Evolutionary conservation across 1,140 invertebrate genomes (phyloP).

Genomic region (Stegodyphus dumicola): DNA sequence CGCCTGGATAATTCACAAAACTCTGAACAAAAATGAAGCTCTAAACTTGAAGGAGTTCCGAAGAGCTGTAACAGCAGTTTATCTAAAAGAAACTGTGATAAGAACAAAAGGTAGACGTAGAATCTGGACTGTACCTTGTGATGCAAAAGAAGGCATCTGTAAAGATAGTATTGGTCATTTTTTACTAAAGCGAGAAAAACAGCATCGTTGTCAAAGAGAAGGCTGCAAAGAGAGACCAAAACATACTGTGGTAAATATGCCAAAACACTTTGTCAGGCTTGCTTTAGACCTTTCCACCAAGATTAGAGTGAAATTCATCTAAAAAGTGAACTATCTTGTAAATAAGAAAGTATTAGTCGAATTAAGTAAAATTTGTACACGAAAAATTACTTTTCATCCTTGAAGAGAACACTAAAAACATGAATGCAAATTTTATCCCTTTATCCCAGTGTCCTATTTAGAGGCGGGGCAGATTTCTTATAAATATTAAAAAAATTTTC

Average conservation of each 20-base stretch:
- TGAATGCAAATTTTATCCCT: background rate
- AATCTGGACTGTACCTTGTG: background rate
- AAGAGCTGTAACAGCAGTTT: constrained; percentile 8
- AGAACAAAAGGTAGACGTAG: constrained; percentile 19
- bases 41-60: constrained; percentile 15
- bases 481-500: background rate
- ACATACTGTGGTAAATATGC: background rate
- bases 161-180: background rate
- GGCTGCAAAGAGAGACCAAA: background rate
- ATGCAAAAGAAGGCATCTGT: constrained; percentile 8
- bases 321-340: too few species aligned
- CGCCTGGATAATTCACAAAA: constrained; percentile 26
- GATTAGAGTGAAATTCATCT: too few species aligned
- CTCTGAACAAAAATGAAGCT: background rate
- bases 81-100: background rate
- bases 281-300: too few species aligned
- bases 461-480: background rate
- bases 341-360: too few species aligned
- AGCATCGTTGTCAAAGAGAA: background rate
- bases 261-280: background rate
- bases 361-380: too few species aligned
- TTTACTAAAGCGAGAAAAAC: background rate
- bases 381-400: too few species aligned
- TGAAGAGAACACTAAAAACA: too few species aligned
- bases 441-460: background rate